Conservation (phyloP, 37 sponge, comb jelly and placozoan species). For the Oscarella lobularis region DNA sequence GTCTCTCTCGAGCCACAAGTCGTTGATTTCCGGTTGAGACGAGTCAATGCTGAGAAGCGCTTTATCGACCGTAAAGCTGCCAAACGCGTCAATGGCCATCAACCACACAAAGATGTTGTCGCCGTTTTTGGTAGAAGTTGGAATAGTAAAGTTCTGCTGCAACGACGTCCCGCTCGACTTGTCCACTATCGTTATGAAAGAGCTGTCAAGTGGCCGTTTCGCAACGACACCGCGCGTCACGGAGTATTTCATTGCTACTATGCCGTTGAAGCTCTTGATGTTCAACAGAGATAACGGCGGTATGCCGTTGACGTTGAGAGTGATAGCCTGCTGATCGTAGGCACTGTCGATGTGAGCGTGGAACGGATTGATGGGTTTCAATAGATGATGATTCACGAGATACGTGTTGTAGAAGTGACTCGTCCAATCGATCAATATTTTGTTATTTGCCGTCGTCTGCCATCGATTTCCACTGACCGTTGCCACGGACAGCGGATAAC, state of each 20-base stretch:
- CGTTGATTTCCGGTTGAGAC: not conserved
- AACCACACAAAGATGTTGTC: not conserved
- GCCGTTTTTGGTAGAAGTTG: not conserved
- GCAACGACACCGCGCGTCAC: not conserved
- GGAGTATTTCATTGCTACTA: not conserved
- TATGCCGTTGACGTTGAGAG: not conserved
- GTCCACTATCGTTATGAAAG: not conserved
- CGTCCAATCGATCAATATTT: not conserved
- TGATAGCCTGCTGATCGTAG: not conserved
- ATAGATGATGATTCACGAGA: not conserved
- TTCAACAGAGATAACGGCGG: too few species aligned
- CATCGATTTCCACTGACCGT: constrained; percentile 25
- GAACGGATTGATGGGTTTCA: not conserved
- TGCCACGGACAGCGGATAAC: constrained; percentile 24
- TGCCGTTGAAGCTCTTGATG: not conserved
- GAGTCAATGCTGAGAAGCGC: not conserved
- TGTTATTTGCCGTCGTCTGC: constrained; percentile 13
- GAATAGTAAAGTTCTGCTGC: not conserved
- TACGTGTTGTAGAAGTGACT: not conserved
- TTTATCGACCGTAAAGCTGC: not conserved
- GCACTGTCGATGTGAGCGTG: not conserved
- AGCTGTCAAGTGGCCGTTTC: not conserved
- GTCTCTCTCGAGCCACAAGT: not conserved
- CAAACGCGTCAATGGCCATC: not conserved
- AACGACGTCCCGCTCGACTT: not conserved